These are phyloP conservation scores for Brachystomella parvula DNA, from an alignment of 1,140 invertebrate genomes.

Conservation along the genomic window DNA sequence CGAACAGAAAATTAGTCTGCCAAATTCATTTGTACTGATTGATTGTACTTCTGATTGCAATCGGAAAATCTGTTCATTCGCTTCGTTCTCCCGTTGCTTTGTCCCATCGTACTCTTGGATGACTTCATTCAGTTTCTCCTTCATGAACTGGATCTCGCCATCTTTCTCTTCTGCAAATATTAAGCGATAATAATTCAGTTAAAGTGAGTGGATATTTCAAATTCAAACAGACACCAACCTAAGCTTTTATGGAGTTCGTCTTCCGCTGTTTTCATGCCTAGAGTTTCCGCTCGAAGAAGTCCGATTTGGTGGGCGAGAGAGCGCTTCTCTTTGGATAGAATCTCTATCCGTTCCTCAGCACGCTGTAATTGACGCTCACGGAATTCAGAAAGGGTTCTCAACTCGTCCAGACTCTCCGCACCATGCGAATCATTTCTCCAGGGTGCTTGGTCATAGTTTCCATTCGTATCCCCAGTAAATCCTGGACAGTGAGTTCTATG, in stretches of 20 bases:
- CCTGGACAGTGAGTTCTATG: conserved; percentile 34
- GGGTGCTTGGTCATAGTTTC: not conserved
- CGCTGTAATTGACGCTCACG: conserved; percentile 24
- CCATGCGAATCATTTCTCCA: not conserved
- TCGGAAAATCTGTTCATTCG: conserved; percentile 16
- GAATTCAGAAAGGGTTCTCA: conserved; percentile 24
- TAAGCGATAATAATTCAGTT: not conserved
- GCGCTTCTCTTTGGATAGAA: conserved; percentile 33
- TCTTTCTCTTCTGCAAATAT: conserved; percentile 27
- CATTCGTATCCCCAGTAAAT: conserved; percentile 14
- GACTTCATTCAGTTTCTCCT: conserved; percentile 29
- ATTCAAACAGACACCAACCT: conserved; percentile 13
- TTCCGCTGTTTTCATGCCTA: conserved; percentile 25
- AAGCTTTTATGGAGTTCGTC: conserved; percentile 26
- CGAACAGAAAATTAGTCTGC: not conserved
- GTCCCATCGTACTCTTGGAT: conserved; percentile 29
- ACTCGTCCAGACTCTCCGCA: conserved; percentile 21
- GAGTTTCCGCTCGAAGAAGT: conserved; percentile 35
- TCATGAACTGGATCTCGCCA: conserved; percentile 27
- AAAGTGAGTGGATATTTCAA: not conserved
- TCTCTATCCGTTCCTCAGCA: conserved; percentile 21
- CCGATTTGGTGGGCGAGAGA: conserved; percentile 34
- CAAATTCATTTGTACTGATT: not conserved
- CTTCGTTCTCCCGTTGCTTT: conserved; percentile 12
- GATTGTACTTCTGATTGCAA: conserved; percentile 16